Base-by-base conservation (phyloP, 2,113 vertebrate genomes). In the Seriola rivoliana region DNA sequence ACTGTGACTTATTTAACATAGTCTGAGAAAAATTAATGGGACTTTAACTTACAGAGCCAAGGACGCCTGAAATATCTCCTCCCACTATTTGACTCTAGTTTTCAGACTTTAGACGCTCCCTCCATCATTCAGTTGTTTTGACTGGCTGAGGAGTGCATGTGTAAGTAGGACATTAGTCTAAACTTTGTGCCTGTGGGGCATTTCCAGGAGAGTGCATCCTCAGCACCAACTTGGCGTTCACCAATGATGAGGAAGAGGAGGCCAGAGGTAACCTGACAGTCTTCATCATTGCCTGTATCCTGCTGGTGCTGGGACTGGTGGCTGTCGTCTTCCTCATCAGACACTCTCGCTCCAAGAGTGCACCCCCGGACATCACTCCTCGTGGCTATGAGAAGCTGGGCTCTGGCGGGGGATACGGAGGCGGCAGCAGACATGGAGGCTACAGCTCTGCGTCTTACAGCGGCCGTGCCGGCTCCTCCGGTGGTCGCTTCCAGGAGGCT, bases 311-410 rank as follows among this genome's bases (percentile, higher is more conserved):
- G 67, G 93, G 92, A 4, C 84, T 96, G 0, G 95, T 94, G 52
- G 95, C 87, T 0, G 90, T 93, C 14, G 4, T 94, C 78, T 71
- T 97, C 2, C 79, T 97, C 58, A 93, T 97, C 93, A 93, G 76
- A 80, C 97, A 94, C 71, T 95, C 95, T 1, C 86, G 62, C 54
- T 93, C 94, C 48, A 97, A 96, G 90, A 78, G 64, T 0, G 65
- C 77, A 0, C 86, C 82, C 23, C 70, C 93, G 0, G 85, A 85
- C 5, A 85, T 65, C 0, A 91, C 94, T 55, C 88, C 90, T 0
- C 91, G 94, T 0, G 93, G 95, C 59, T 99, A 99, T 19, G 96
- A 97, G 89, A 99, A 97, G 90, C 93, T 99, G 85, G 80, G 93
- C 29, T 94, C 96, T 0, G 89, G 93, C 1, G 82, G 93, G 3